Conservation (phyloP, 2,888 invertebrate species). For the Vannuccia rotundouncinata region DNA sequence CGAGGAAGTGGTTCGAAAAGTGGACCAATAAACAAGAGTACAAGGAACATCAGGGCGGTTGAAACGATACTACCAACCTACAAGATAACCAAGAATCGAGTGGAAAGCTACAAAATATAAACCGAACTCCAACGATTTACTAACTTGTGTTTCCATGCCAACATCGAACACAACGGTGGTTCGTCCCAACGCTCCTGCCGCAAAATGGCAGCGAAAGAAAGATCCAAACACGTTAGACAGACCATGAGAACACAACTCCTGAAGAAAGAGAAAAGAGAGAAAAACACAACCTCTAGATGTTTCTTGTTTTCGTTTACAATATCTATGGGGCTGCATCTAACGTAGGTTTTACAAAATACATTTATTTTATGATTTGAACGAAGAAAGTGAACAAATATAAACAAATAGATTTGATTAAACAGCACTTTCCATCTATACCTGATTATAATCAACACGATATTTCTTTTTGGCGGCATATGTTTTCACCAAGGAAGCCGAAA, state of each 20-base stretch:
- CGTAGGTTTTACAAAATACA: too few relatives aligned
- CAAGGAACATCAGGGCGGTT: conserved; percentile 67
- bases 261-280: too few relatives aligned
- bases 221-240: conserved; percentile 32
- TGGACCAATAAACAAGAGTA: conserved; percentile 78
- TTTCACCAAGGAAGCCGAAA: conserved; percentile 25
- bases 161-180: conserved; percentile 36
- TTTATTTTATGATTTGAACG: neutral
- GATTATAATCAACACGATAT: conserved; percentile 39
- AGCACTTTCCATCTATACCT: conserved; percentile 2
- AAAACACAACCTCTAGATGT: too few relatives aligned
- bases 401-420: neutral
- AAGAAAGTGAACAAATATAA: neutral
- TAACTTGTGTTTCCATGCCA: conserved; percentile 38
- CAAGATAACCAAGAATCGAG: conserved; percentile 32
- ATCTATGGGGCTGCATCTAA: too few relatives aligned
- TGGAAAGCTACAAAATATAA: neutral
- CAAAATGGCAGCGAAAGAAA: conserved; percentile 37
- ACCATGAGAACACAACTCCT: conserved; percentile 36
- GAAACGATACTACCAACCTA: conserved; percentile 70
- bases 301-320: too few relatives aligned
- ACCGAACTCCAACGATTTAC: neutral
- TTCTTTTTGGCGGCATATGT: conserved; percentile 31
- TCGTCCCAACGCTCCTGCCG: conserved; percentile 32
- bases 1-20: conserved; percentile 77